A percentile compares a stretch with the other conserved stretches of the same genome.
phyloP scores from a whole-genome alignment of 92 coral and sea anemone genomes.

The Heteractis magnifica region DNA sequence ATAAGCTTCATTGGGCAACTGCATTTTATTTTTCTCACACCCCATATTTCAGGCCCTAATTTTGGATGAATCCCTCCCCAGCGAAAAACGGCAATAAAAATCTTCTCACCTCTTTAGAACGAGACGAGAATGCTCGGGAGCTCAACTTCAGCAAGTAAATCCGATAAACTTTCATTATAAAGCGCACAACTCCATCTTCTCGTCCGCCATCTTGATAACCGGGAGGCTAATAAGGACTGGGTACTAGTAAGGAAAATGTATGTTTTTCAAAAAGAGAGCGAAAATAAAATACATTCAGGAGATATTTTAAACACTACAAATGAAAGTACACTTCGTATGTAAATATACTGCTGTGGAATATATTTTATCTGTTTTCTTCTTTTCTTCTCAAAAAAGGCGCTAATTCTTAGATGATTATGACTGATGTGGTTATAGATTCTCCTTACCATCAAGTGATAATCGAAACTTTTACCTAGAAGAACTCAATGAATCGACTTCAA shows the following conservation, averaged over 20 bases:
- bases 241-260: not conserved
- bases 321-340: no score
- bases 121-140: conserved; percentile 4
- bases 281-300: no score
- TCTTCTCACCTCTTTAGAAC: not conserved
- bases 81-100: not conserved
- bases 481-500: not conserved
- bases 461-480: not conserved
- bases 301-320: no score
- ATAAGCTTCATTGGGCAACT: no score
- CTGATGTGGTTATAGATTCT: conserved; percentile 6
- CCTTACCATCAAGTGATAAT: not conserved
- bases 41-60: not conserved
- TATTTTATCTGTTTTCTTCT: not conserved
- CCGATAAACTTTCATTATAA: not conserved
- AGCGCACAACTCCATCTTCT: no score
- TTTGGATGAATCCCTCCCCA: not conserved
- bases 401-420: not conserved
- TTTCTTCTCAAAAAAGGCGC: not conserved
- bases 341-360: not conserved
- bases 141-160: not conserved
- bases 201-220: conserved; percentile 24
- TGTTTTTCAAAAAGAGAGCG: not conserved
- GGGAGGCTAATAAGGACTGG: conserved; percentile 14
- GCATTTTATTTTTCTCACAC: no score